Evolutionary conservation across 2,113 vertebrate genomes (phyloP), one percentile per base, ranked within the genome.

Genomic region (Amblyornis subalaris): DNA sequence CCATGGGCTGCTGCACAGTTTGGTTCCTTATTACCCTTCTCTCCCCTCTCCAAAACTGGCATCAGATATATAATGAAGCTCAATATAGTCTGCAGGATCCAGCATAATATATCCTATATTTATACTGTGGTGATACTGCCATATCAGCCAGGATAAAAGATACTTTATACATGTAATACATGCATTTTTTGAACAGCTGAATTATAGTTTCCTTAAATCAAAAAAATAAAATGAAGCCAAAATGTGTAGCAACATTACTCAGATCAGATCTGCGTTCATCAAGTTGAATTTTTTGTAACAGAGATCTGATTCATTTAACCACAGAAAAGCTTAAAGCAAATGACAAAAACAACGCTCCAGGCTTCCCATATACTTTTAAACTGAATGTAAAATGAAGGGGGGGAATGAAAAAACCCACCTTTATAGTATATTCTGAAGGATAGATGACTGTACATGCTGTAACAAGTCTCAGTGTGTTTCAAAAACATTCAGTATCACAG

Each of bases 401-500:
- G 28, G 2, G 10, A n/a, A 44, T 22, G 2, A 7, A 58, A 64
- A 40, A 57, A 3, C 3, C 0, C 17, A 57, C 8, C 36, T 65
- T 69, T 36, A 26, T 5, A 50, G 26, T 21, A 26, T 24, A 44
- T 58, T 87, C 89, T 89, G 70, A 92, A 72, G 31, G 14, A 85
- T 22, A 64, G 6, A 40, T 7, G 2, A 54, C 23, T 84, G 47
- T 82, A 48, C 23, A 7, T 67, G 26, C 31, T 48, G 36, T 51
- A 91, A 62, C 7, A 87, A 69, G 26, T 70, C 22, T 88, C 54
- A 31, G 5, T 35, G 28, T 57, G 9, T 51, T 84, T 65, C 38
- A 62, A 51, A 92, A 89, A 74, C 54, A 18, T 62, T 42, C 35
- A 86, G 14, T 33, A 38, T 21, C 35, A 54, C 9, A 47, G 33